Conservation (phyloP, 2,888 invertebrate species). For the Pristionchus fissidentatus region DNA sequence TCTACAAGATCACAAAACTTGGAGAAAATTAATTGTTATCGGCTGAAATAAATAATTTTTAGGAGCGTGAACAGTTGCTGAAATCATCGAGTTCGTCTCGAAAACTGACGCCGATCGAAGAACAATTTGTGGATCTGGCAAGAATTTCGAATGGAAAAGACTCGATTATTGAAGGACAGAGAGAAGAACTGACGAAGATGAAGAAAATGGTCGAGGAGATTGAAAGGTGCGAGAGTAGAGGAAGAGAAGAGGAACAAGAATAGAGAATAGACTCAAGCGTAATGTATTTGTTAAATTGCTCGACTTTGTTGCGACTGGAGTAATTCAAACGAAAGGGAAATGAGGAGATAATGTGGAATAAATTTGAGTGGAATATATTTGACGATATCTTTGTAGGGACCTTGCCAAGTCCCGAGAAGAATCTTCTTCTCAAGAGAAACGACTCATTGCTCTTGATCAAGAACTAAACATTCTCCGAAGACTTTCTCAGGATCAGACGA, state of each 20-base stretch:
- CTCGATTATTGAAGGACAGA: slow-evolving; percentile 67
- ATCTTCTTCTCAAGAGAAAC: slow-evolving; percentile 39
- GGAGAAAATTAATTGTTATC: neutral
- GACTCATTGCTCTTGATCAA: slow-evolving; percentile 56
- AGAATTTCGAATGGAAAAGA: slow-evolving; percentile 70
- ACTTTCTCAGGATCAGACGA: slow-evolving; percentile 56
- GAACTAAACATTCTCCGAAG: slow-evolving; percentile 62
- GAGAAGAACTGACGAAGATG: slow-evolving; percentile 62
- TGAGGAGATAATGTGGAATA: neutral
- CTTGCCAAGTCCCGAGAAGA: neutral
- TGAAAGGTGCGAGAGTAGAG: slow-evolving; percentile 52
- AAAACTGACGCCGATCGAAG: slow-evolving; percentile 62
- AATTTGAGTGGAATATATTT: neutral
- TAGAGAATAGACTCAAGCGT: neutral
- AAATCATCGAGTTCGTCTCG: slow-evolving; percentile 44
- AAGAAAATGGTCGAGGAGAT: slow-evolving; percentile 52
- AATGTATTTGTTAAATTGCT: too few relatives aligned
- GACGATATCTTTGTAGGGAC: neutral
- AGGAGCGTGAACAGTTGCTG: slow-evolving; percentile 52
- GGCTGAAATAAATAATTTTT: neutral
- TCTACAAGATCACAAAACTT: neutral
- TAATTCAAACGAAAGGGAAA: too few relatives aligned
- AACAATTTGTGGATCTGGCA: slow-evolving; percentile 69
- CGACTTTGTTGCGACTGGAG: too few relatives aligned
- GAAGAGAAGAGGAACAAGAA: neutral